Evolutionary conservation across 1,140 invertebrate species (phyloP), one percentile per base, ranked within the genome.

Genomic region (Hycleus phaleratus): DNA sequence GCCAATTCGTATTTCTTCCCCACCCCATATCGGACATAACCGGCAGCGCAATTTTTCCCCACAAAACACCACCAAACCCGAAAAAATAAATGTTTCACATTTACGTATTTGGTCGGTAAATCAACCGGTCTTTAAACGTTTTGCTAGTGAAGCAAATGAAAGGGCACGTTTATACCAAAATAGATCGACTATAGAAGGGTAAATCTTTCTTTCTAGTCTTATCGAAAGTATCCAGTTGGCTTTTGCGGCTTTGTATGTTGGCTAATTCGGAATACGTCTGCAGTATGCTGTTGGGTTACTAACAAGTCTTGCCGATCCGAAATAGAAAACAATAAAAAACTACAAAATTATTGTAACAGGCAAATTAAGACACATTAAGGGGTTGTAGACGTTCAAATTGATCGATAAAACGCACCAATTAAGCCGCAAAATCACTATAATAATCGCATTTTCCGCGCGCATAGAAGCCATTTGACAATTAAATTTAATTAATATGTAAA

Each of bases 21-120:
- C 18, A 18, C 18, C 18, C 18, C 1, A 1, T 18, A 18, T 18
- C 18, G 18, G 18, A 18, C 18, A 18, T 18, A 18, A 18, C 18
- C 18, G 18, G 18, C n/a, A n/a, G 12, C 18, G 32, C 39, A 12
- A 52, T 38, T 53, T 53, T 55, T 55, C 55, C 40, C 11, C 3
- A 1, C 18, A 18, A 18, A 18, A 18, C 32, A 32, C 32, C 26
- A 32, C 26, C 32, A 32, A 18, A 18, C 32, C 32, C 4, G 4
- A 42, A 46, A 46, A 48, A 61, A 58, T 46, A 59, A 62, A 18
- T 63, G 52, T 67, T 67, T 67, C 63, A 60, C 60, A 68, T 67
- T 68, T 68, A 66, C 63, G 65, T 69, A 69, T 67, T 67, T 61
- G 61, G 52, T 52, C 64, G 53, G 66, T 69, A 69, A 69, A 69